Evolutionary conservation across 1,140 invertebrate species (phyloP).

Genomic region (Brachionus rubens): DNA sequence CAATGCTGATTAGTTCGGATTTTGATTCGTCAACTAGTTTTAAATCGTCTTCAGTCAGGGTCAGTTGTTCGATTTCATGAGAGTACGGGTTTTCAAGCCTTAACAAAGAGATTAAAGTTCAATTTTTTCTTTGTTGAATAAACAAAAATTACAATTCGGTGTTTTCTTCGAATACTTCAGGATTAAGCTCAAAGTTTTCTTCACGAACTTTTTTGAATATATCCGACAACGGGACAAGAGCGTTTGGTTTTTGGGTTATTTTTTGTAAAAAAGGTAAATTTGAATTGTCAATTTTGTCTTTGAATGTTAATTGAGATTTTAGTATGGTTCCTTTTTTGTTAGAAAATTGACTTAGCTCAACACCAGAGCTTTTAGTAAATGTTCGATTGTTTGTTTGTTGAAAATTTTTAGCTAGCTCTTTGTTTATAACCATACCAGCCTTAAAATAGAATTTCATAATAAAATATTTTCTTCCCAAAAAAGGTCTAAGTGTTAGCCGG

Average conservation of each 20-base stretch:
- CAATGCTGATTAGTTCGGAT: slow-evolving; percentile 56
- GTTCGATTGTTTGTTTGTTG: slow-evolving; percentile 45
- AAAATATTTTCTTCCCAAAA: not conserved
- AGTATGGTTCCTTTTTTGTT: slow-evolving; percentile 67
- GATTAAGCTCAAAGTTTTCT: slow-evolving; percentile 48
- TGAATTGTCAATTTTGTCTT: slow-evolving; percentile 78
- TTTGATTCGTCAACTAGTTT: not conserved
- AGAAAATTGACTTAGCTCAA: slow-evolving; percentile 65
- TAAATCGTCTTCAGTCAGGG: not conserved
- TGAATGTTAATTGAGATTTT: slow-evolving; percentile 78
- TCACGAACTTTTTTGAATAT: slow-evolving; percentile 50
- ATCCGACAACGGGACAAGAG: slow-evolving; percentile 70
- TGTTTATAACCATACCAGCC: not conserved
- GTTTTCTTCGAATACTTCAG: not conserved
- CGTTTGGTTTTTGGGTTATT: slow-evolving; percentile 82
- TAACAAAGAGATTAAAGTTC: slow-evolving; percentile 47
- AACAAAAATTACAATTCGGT: slow-evolving; percentile 49
- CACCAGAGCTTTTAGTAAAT: slow-evolving; percentile 64
- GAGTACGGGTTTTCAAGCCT: slow-evolving; percentile 30
- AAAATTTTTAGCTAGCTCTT: slow-evolving; percentile 32
- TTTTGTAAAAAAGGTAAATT: slow-evolving; percentile 72
- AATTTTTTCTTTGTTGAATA: slow-evolving; percentile 9
- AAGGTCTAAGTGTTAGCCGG: not conserved
- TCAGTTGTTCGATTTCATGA: slow-evolving; percentile 9
- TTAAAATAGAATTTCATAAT: slow-evolving; percentile 7